Conservation (phyloP, 1,140 invertebrate species). For the Ceratosolen fusciceps region DNA sequence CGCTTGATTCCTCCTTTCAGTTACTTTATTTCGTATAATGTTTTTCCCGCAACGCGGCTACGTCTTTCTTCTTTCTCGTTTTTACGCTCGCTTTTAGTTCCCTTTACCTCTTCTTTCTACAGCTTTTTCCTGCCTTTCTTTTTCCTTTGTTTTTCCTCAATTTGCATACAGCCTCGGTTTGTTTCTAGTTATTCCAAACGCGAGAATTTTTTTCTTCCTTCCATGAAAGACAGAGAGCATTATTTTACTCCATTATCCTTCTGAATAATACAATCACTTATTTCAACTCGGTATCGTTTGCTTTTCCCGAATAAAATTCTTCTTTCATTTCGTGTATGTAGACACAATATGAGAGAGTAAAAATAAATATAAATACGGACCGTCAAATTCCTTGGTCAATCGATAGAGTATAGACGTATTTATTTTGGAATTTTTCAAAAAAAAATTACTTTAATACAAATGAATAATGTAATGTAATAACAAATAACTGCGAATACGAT, state of each 20-base stretch:
- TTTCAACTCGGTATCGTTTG: constrained; percentile 38
- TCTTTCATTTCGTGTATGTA: constrained; percentile 6
- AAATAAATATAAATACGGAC: not conserved
- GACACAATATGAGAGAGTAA: not conserved
- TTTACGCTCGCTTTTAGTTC: not conserved
- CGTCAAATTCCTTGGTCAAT: not conserved
- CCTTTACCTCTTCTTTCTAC: not conserved
- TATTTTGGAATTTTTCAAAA: not conserved
- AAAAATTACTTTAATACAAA: not conserved
- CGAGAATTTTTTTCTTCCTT: constrained; percentile 40
- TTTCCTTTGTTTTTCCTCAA: constrained; percentile 19
- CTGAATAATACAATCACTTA: constrained; percentile 49
- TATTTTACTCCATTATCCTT: constrained; percentile 47
- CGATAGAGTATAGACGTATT: not conserved
- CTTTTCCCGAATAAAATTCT: constrained; percentile 13
- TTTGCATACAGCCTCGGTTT: constrained; percentile 40
- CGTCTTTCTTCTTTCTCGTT: not conserved
- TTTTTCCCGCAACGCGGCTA: not conserved
- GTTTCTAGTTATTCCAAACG: constrained; percentile 43
- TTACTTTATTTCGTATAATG: constrained; percentile 9
- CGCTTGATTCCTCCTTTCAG: not conserved
- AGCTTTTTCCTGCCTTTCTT: not conserved
- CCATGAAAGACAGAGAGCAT: constrained; percentile 18
- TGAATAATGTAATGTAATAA: too few relatives aligned
- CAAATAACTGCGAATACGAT: too few relatives aligned